phyloP scores from a whole-genome alignment of 2,113 vertebrate genomes.

The Himantopus leucocephalus region DNA sequence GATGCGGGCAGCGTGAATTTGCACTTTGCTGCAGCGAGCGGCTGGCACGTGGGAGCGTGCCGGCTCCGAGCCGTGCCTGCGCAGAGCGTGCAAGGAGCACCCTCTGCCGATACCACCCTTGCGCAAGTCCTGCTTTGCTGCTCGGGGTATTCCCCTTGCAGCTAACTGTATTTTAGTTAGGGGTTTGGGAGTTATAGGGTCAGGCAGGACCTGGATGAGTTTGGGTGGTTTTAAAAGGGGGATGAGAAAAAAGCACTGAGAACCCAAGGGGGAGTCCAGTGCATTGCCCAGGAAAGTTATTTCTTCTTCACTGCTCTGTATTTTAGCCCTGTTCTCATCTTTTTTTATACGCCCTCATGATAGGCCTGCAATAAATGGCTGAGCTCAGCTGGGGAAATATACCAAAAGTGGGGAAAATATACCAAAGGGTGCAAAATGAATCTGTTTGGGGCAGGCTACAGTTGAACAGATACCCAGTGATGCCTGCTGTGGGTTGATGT shows the following conservation, averaged over 20 bases:
- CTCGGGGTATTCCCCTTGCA: neutral
- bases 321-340: neutral
- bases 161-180: neutral
- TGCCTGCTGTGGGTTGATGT: neutral
- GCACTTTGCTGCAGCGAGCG: neutral
- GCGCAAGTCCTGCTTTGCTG: neutral
- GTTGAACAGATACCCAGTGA: neutral
- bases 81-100: fast-evolving
- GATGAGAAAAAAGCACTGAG: neutral
- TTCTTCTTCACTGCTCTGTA: neutral
- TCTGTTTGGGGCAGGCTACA: neutral
- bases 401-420: neutral
- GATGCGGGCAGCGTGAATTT: neutral
- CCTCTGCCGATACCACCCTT: neutral
- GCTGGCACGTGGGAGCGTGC: fast-evolving
- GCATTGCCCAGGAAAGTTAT: neutral
- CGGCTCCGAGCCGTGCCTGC: fast-evolving
- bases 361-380: neutral
- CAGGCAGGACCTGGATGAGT: neutral
- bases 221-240: neutral
- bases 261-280: neutral
- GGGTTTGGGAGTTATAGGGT: neutral
- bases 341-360: neutral
- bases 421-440: neutral
- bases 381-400: neutral